Evolutionary conservation across 2,113 vertebrate genomes (phyloP).

Genomic region (Hippocampus mohnikei): DNA sequence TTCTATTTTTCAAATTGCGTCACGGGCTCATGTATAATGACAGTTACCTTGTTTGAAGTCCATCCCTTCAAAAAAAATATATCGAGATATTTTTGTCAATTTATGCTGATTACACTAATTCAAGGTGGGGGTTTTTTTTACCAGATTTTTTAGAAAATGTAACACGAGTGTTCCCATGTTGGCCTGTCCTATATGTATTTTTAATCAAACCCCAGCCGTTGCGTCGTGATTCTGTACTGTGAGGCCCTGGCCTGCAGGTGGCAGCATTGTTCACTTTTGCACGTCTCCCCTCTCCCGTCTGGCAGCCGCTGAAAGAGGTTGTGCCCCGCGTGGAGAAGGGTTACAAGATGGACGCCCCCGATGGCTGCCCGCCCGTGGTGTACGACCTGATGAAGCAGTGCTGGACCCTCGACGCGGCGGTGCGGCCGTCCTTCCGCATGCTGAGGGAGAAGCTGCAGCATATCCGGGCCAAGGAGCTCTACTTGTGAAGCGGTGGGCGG

Average conservation of each 20-base stretch:
- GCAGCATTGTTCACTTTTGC: background rate
- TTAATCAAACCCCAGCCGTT: too few species aligned
- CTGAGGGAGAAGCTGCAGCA: constrained; percentile 91
- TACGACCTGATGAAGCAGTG: constrained; percentile 97
- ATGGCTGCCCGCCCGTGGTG: constrained; percentile 84
- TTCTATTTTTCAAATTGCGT: too few species aligned
- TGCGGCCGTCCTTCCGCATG: constrained; percentile 87
- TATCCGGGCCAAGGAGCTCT: constrained; percentile 90
- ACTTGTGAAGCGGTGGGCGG: constrained; percentile 78
- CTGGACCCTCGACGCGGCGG: constrained; percentile 85
- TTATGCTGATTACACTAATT: too few species aligned
- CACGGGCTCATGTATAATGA: too few species aligned
- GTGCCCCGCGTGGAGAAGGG: constrained; percentile 94
- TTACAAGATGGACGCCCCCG: constrained; percentile 95
- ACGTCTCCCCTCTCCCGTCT: background rate
- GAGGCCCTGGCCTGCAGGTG: background rate
- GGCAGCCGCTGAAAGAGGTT: constrained; percentile 91
- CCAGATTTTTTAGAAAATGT: too few species aligned
- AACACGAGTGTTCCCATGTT: too few species aligned
- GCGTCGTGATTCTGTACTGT: background rate
- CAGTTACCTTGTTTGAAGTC: too few species aligned
- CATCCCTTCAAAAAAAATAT: too few species aligned
- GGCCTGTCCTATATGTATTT: too few species aligned
- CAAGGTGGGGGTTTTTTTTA: too few species aligned
- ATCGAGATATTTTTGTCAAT: too few species aligned